Base-by-base conservation (phyloP, 2,113 vertebrate species). In the Pampusana beccarii region DNA sequence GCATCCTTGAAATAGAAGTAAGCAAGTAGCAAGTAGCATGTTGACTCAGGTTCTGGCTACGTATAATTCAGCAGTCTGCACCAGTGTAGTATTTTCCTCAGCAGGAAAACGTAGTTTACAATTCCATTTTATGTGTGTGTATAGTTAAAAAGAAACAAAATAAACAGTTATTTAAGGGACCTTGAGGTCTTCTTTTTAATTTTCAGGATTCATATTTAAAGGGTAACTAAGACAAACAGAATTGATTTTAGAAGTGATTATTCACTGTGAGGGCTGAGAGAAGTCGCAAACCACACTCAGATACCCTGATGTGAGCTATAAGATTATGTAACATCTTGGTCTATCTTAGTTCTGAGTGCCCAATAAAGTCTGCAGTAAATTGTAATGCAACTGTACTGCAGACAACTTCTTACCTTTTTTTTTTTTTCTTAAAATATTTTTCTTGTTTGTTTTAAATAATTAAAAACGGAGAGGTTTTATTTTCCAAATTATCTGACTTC, bases 81-180 rank as follows among this genome's bases (percentile, higher is more conserved):
- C 9, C 28, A 36, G 10, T 25, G 8, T 21, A 38, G 44, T 80
- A 23, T 85, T 96, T 97, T 73, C 84, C 58, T 92, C 86, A 71
- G 26, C 23, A 91, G 86, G 24, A 5, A 88, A 94, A 51, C 7
- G 17, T 28, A 67, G 36, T 88, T 93, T 85, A 86, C 29, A 86
- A 62, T 93, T 90, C 44, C 56, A 89, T 72, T 90, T 93, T n/a
- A 21, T 86, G 31, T 44, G 82, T 80, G 3, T 53, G 28, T 33
- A 11, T 36, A 66, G n/a, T 57, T 94, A 94, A 93, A 72, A 87
- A 78, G 64, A 88, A 97, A 66, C 66, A 93, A 92, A 95, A 90
- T 66, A 25, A 29, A 13, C 5, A 2, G 4, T 86, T 95, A 53
- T 95, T 95, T 94, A 86, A 87, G 36, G 25, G 6, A 50, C 74